Conservation (phyloP, 2,888 invertebrate species). For the Poecilobothrus nobilitatus region DNA sequence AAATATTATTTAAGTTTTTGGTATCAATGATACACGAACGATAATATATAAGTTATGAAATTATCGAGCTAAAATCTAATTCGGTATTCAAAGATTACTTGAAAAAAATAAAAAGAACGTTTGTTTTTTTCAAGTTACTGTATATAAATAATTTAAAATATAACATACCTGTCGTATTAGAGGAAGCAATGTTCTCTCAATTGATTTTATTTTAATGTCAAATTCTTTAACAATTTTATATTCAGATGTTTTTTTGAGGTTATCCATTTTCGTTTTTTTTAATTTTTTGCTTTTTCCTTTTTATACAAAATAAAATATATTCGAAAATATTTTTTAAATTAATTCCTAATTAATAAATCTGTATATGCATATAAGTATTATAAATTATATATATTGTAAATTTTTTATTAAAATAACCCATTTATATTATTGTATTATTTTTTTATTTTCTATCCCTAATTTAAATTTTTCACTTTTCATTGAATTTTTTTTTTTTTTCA, state of each 20-base stretch:
- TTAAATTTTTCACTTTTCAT: no score
- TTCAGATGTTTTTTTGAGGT: slow-evolving; percentile 46
- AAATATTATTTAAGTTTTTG: no score
- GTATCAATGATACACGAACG: no score
- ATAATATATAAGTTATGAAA: no score
- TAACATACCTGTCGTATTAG: slow-evolving; percentile 83
- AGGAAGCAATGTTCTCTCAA: slow-evolving; percentile 88
- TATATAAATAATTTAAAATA: not conserved
- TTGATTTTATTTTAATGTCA: slow-evolving; percentile 88
- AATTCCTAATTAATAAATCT: not conserved
- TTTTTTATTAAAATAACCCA: no score
- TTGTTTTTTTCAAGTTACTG: not conserved
- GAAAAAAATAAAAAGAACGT: no score
- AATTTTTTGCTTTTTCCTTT: slow-evolving; percentile 30
- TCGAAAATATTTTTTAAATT: not conserved
- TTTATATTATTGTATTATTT: no score
- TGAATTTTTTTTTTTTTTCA: no score
- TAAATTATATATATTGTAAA: not conserved
- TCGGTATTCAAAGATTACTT: no score
- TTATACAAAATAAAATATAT: no score
- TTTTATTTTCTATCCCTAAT: no score
- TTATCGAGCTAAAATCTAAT: no score
- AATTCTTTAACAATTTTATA: slow-evolving; percentile 41
- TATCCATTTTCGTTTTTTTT: slow-evolving; percentile 51
- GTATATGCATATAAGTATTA: not conserved